Evolutionary conservation across 2,888 invertebrate species (phyloP).

Genomic region (Mechanitis mazaeus): DNA sequence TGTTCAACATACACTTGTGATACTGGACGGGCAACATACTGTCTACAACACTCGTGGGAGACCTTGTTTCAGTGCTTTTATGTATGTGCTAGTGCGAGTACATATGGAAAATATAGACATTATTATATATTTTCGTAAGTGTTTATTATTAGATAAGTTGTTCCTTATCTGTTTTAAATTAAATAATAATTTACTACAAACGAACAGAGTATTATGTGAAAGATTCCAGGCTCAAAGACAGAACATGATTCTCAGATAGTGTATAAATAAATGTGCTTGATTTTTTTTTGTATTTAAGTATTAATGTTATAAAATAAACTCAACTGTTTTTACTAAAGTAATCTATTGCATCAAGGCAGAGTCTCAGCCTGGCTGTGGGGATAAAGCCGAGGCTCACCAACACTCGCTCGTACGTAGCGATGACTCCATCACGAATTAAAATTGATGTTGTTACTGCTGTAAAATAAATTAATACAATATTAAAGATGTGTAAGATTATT

Average conservation of each 20-base stretch:
- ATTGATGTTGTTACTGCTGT: slow-evolving; percentile 66
- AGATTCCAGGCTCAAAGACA: not conserved
- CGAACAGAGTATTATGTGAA: no score
- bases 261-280: not conserved
- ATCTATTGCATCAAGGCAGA: slow-evolving; percentile 80
- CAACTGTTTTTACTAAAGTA: slow-evolving; percentile 82
- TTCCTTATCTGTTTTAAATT: no score
- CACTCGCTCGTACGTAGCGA: slow-evolving; percentile 77
- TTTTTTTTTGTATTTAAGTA: not conserved
- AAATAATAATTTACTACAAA: no score
- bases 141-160: no score
- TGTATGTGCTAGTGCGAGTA: no score
- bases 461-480: slow-evolving; percentile 29
- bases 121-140: no score
- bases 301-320: slow-evolving; percentile 35
- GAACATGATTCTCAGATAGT: not conserved
- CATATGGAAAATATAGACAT: no score
- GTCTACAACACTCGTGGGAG: not conserved
- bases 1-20: slow-evolving; percentile 38
- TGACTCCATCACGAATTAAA: slow-evolving; percentile 78
- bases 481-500: no score
- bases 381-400: slow-evolving; percentile 77
- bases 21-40: slow-evolving; percentile 3
- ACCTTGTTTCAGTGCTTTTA: no score
- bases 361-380: slow-evolving; percentile 78